A percentile compares a stretch with the other conserved stretches of the same genome.
Conservation (phyloP, 35 echinoderm and acorn worm genomes). For the Ophioderma brevispina region DNA sequence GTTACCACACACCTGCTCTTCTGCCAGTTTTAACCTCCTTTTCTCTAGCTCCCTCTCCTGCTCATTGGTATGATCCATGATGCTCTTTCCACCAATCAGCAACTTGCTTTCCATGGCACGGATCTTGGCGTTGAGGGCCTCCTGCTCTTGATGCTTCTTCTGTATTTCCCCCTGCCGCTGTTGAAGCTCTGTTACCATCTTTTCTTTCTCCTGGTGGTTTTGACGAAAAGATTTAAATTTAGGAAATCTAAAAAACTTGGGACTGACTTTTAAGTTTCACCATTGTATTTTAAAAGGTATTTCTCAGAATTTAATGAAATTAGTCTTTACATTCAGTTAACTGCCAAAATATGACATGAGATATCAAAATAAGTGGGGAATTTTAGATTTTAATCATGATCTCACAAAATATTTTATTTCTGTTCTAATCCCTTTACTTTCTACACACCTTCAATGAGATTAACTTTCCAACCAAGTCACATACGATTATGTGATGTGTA, state of each 20-base stretch:
- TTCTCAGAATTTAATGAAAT: neutral
- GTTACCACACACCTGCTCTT: slow-evolving; percentile 60
- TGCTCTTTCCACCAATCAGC: slow-evolving; percentile 94
- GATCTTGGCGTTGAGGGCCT: slow-evolving; percentile 82
- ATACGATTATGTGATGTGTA: no score
- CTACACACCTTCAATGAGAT: no score
- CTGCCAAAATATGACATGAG: no score
- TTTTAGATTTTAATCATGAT: no score
- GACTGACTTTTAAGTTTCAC: neutral
- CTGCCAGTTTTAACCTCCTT: slow-evolving; percentile 61
- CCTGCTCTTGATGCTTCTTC: slow-evolving; percentile 81
- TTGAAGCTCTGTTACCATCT: slow-evolving; percentile 66
- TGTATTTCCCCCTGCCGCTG: slow-evolving; percentile 61
- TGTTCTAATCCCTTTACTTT: no score
- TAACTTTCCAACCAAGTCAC: no score
- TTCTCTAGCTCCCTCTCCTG: slow-evolving; percentile 86
- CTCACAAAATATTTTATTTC: no score
- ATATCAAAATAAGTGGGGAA: no score
- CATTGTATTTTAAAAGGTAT: neutral
- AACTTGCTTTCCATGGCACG: slow-evolving; percentile 98
- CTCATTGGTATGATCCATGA: slow-evolving; percentile 95
- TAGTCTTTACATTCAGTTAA: no score
- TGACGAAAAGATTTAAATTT: no score
- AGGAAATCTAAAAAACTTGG: no score
- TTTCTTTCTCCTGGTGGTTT: slow-evolving; percentile 82